phyloP scores from a whole-genome alignment of 2,113 vertebrate genomes.

The Cephalopterus ornatus region DNA sequence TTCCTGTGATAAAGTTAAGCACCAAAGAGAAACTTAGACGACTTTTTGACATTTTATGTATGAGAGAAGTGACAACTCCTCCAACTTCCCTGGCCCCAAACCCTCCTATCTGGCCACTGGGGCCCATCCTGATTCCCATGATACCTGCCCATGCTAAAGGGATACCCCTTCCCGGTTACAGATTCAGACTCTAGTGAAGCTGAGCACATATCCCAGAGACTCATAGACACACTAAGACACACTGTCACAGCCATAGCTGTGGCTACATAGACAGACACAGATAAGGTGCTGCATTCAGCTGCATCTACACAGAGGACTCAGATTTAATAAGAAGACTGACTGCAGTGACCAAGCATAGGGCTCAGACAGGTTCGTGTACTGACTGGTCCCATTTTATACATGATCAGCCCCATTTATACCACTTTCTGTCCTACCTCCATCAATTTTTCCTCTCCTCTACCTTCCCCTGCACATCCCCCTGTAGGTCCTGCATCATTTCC shows the following conservation, averaged over 20 bases:
- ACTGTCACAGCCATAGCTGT: background rate
- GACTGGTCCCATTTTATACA: background rate
- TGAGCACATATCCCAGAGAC: background rate
- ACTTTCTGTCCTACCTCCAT: background rate
- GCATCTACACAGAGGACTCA: background rate
- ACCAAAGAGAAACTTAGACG: background rate
- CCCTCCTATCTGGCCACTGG: rapidly evolving
- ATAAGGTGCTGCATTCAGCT: background rate
- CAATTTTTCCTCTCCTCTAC: background rate
- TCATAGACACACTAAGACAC: background rate
- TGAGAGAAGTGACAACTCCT: background rate
- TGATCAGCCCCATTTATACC: background rate
- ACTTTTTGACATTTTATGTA: background rate
- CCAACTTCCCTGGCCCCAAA: background rate
- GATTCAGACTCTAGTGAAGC: background rate
- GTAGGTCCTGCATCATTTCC: background rate
- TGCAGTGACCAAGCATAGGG: background rate
- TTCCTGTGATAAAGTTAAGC: background rate
- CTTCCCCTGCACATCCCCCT: background rate
- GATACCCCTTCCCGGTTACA: rapidly evolving
- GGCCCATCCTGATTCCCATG: background rate
- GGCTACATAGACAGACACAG: background rate
- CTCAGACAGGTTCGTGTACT: background rate
- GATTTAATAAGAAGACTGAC: background rate
- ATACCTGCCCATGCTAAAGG: background rate